Conservation (phyloP, 1,140 invertebrate species). For the Scaptodrosophila lebanonensis region DNA sequence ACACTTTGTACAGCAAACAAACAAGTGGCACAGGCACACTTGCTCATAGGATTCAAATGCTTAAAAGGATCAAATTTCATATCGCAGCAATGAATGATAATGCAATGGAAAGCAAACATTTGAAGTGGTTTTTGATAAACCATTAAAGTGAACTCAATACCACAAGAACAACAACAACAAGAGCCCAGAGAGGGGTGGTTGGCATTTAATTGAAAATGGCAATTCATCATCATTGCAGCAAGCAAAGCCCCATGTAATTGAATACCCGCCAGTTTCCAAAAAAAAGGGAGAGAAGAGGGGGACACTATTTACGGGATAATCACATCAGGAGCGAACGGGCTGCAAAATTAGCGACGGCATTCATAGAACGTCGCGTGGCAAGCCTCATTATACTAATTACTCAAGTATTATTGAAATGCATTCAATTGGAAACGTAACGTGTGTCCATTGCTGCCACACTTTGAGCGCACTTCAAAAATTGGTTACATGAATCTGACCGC, state of each 20-base stretch:
- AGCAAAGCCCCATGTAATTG: conserved; percentile 34
- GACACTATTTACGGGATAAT: conserved; percentile 55
- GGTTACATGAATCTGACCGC: conserved; percentile 59
- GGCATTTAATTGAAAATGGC: conserved; percentile 66
- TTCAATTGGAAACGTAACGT: conserved; percentile 66
- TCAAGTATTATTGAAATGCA: conserved; percentile 73
- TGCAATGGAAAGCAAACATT: conserved; percentile 56
- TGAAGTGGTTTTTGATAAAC: conserved; percentile 75
- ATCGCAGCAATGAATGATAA: conserved; percentile 49
- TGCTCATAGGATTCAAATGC: conserved; percentile 30
- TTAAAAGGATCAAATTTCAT: conserved; percentile 38
- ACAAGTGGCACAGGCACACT: conserved; percentile 26
- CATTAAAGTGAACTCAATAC: conserved; percentile 70
- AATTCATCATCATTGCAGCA: conserved; percentile 52
- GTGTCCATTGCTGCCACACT: conserved; percentile 30
- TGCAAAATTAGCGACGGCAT: conserved; percentile 28
- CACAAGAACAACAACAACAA: conserved; percentile 11
- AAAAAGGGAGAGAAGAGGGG: too few relatives aligned
- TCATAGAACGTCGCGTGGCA: conserved; percentile 39
- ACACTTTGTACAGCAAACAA: conserved; percentile 5
- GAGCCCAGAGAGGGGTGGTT: background rate
- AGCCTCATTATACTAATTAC: conserved; percentile 74
- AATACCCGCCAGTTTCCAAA: conserved; percentile 50
- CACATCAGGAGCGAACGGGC: conserved; percentile 35
- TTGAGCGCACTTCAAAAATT: conserved; percentile 48